Evolutionary conservation across 2,888 invertebrate species (phyloP).

Genomic region (Lacanobia wlatinum): DNA sequence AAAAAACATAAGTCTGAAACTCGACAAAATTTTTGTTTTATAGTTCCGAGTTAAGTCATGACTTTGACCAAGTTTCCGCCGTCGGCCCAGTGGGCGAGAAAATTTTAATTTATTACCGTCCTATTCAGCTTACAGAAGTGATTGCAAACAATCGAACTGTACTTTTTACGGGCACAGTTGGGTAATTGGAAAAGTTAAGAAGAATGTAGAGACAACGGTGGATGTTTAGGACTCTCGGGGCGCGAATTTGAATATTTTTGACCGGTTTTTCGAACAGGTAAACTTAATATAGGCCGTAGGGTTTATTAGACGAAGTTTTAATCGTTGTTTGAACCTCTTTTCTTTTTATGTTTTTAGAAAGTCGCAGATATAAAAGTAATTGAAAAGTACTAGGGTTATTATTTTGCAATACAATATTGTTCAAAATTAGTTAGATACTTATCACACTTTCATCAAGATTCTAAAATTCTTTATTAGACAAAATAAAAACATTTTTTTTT

Average conservation of each 20-base stretch:
- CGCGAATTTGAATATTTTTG: constrained; percentile 22
- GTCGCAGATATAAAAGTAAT: neutral
- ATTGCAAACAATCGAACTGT: constrained; percentile 66
- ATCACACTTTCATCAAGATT: too few species aligned
- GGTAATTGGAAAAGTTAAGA: constrained; percentile 71
- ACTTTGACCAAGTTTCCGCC: constrained; percentile 52
- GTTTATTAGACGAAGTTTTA: constrained; percentile 6
- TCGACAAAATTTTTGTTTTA: constrained; percentile 14
- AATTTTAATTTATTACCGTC: constrained; percentile 70
- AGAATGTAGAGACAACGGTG: constrained; percentile 56
- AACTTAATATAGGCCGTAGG: neutral
- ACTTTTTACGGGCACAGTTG: constrained; percentile 65
- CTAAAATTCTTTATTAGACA: too few species aligned
- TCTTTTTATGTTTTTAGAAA: neutral
- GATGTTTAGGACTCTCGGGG: constrained; percentile 41
- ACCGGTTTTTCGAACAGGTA: constrained; percentile 21
- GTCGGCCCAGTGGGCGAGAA: constrained; percentile 39
- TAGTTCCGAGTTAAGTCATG: constrained; percentile 40
- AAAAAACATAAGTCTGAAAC: constrained; percentile 16
- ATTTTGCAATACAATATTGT: too few species aligned
- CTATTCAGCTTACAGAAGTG: constrained; percentile 66
- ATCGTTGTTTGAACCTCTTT: neutral
- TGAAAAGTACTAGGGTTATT: neutral
- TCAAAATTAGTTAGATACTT: too few species aligned
- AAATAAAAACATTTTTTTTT: too few species aligned